Conservation (phyloP, 2,113 vertebrate species). For the Stomatorhinus ivindoensis region DNA sequence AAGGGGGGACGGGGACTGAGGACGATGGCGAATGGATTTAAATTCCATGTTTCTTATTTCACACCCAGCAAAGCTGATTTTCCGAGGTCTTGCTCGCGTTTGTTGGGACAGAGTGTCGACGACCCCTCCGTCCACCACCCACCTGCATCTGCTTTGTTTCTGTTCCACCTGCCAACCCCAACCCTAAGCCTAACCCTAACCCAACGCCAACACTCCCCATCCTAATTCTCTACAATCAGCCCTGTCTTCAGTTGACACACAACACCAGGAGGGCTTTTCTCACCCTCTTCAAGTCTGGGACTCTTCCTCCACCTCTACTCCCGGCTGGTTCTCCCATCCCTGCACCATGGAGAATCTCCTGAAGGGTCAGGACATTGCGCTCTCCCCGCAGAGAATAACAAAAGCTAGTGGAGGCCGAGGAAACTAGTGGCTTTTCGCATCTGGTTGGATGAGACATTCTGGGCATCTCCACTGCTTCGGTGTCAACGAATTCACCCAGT, state of each 20-base stretch:
- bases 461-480: not conserved
- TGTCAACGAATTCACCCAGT: not conserved
- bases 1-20: not conserved
- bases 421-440: not conserved
- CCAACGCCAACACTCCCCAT: not conserved
- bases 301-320: not conserved
- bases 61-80: slow-evolving; percentile 20
- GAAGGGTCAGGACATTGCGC: not conserved
- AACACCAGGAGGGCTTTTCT: not conserved
- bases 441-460: not conserved
- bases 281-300: not conserved
- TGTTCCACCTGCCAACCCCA: not conserved
- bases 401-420: not conserved
- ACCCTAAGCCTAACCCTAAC: no score
- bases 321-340: not conserved
- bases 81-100: not conserved
- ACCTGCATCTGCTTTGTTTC: not conserved
- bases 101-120: not conserved
- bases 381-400: not conserved
- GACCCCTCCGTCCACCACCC: not conserved
- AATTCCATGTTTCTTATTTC: slow-evolving; percentile 44
- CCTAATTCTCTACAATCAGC: not conserved
- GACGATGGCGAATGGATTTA: slow-evolving; percentile 43
- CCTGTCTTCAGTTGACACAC: not conserved
- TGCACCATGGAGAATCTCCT: not conserved